phyloP scores from a whole-genome alignment of 1,140 invertebrate genomes.

The Temnothorax nylanderi region DNA sequence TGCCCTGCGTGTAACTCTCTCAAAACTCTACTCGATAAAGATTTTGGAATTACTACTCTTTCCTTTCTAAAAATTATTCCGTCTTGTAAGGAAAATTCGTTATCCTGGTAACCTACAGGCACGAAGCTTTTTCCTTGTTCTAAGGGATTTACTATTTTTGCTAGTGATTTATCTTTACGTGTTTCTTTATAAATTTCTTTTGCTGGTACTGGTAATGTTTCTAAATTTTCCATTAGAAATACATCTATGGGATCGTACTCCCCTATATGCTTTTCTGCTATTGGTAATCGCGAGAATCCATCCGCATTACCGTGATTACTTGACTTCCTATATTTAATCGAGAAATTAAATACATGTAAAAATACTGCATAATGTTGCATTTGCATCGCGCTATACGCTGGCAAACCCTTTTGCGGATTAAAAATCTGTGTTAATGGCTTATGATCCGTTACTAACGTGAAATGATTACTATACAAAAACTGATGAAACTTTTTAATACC shows the following conservation, averaged over 20 bases:
- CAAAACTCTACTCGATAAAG: too few relatives aligned
- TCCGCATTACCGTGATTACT: not conserved
- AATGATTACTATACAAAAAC: not conserved
- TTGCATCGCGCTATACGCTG: not conserved
- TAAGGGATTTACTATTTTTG: too few relatives aligned
- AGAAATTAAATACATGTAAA: not conserved
- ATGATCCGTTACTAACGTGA: not conserved
- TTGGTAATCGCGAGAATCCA: not conserved
- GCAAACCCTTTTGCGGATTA: not conserved
- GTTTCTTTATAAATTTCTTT: too few relatives aligned
- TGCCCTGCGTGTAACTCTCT: too few relatives aligned
- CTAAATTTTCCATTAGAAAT: not conserved
- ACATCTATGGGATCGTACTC: not conserved
- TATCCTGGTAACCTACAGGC: too few relatives aligned
- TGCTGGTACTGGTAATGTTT: not conserved
- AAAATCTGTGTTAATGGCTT: not conserved
- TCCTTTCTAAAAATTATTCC: too few relatives aligned
- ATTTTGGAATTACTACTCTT: too few relatives aligned
- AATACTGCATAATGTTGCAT: not conserved
- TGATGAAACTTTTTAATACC: not conserved
- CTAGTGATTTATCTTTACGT: too few relatives aligned
- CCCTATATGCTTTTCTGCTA: not conserved
- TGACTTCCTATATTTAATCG: not conserved
- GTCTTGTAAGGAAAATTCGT: too few relatives aligned
- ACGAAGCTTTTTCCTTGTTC: too few relatives aligned